Conservation (phyloP, 2,113 vertebrate species). For the Podarcis raffonei region DNA sequence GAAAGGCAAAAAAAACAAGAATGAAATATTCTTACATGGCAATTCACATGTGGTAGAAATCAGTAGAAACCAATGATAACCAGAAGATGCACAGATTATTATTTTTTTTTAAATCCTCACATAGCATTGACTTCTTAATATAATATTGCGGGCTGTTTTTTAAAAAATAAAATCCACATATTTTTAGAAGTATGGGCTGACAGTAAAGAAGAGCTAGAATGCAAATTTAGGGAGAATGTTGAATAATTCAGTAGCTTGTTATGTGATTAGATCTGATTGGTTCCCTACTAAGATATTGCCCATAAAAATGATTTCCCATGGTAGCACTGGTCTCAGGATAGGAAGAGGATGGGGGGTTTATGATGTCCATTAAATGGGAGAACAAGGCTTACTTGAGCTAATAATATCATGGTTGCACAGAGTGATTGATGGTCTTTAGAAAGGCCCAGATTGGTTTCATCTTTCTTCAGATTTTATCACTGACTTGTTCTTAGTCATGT, state of each 20-base stretch:
- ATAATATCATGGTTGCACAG: slow-evolving; percentile 85
- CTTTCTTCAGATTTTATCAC: slow-evolving; percentile 96
- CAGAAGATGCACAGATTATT: slow-evolving; percentile 44
- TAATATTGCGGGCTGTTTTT: slow-evolving; percentile 30
- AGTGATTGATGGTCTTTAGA: slow-evolving; percentile 94
- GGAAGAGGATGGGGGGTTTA: slow-evolving; percentile 71
- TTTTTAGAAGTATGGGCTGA: slow-evolving; percentile 62
- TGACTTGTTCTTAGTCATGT: slow-evolving; percentile 93
- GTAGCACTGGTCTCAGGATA: slow-evolving; percentile 77
- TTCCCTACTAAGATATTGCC: slow-evolving; percentile 75
- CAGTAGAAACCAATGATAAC: slow-evolving; percentile 40
- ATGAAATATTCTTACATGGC: slow-evolving; percentile 16
- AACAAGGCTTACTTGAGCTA: slow-evolving; percentile 91
- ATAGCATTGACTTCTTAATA: slow-evolving; percentile 56
- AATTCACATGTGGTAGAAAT: slow-evolving; percentile 37
- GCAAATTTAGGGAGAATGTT: slow-evolving; percentile 67
- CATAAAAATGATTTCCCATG: slow-evolving; percentile 82
- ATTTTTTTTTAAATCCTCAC: slow-evolving; percentile 4
- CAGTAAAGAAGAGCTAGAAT: slow-evolving; percentile 65
- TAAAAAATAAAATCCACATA: slow-evolving; percentile 40
- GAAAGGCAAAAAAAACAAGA: slow-evolving; percentile 22
- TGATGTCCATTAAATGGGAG: slow-evolving; percentile 91
- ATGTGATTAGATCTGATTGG: slow-evolving; percentile 82
- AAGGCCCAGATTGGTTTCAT: slow-evolving; percentile 89
- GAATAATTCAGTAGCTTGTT: slow-evolving; percentile 77